Percentiles rank a stretch among this genome's conserved stretches.
phyloP scores from a whole-genome alignment of 2,113 vertebrate genomes.

The Nannobrachium achirus region DNA sequence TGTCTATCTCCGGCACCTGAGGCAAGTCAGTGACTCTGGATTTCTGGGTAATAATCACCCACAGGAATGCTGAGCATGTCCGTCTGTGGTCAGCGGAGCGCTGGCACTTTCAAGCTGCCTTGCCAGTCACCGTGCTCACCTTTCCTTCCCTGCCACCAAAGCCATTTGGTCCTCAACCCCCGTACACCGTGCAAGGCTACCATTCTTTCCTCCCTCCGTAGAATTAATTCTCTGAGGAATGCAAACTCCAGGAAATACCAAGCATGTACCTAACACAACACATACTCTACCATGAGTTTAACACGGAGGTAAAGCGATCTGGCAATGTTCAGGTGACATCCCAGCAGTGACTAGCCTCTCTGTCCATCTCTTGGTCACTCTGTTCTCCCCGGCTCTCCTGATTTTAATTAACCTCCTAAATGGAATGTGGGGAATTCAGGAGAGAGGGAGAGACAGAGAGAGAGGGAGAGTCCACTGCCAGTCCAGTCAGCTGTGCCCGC shows the following conservation, averaged over 20 bases:
- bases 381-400: constrained; percentile 35
- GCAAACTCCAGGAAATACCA: background rate
- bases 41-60: constrained; percentile 76
- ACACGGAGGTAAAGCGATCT: too few species aligned
- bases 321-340: background rate
- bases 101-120: constrained; percentile 57
- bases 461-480: constrained; percentile 20
- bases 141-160: constrained; percentile 41
- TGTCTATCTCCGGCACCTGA: constrained; percentile 45
- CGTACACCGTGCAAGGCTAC: constrained; percentile 11
- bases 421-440: constrained; percentile 69
- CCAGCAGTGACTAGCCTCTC: background rate
- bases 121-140: constrained; percentile 30
- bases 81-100: constrained; percentile 49
- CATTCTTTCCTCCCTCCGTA: constrained; percentile 16
- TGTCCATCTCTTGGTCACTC: constrained; percentile 2
- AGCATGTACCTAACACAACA: background rate
- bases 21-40: constrained; percentile 50
- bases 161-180: constrained; percentile 38
- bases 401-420: constrained; percentile 63
- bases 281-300: background rate
- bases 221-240: constrained; percentile 18
- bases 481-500: constrained; percentile 63
- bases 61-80: constrained; percentile 75
- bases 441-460: constrained; percentile 17